Evolutionary conservation across 2,797 vertebrate genomes (phyloP), one percentile per base, ranked within the genome.

Genomic region (Pseudochromis fuscus): DNA sequence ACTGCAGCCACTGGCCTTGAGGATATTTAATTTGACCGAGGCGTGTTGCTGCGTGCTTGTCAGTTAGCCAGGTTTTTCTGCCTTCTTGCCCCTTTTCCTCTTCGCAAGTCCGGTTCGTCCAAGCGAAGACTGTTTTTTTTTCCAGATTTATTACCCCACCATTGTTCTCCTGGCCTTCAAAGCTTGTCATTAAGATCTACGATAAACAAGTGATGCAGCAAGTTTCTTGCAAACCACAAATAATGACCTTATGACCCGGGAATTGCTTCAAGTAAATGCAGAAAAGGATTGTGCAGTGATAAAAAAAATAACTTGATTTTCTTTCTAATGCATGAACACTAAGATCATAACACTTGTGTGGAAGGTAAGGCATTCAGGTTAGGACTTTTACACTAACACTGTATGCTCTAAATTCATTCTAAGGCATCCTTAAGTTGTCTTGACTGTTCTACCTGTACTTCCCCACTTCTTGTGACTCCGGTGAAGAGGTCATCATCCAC

Each of bases 131-230:
- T n/a, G n/a, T n/a, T n/a, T n/a, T n/a, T n/a, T 42, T 31, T 59
- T 19, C 31, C 63, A 84, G 81, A 92, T 90, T 87, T 85, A 88
- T 90, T 66, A 31, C 63, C 42, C 35, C 52, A 52, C 77, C 64
- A 84, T 91, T 88, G 84, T 92, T 91, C 68, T 85, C 21, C 10
- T 37, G 33, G 5, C 63, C 89, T 90, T 91, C 90, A 92, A 93
- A 94, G 90, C 69, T 38, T 1, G 13, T 75, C 67, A 82, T 71
- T 72, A 57, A 82, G 63, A 78, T 59, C 28, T 67, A n/a, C 67
- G 25, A 53, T 72, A 42, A 79, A 83, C 52, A 75, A 89, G 83
- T 82, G 57, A 82, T 79, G 53, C 62, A 33, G 63, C 61, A 25
- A 64, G 52, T 77, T 80, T 77, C 51, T 65, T 69, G 52, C 53